A percentile compares a stretch with the other conserved stretches of the same genome.
Conservation (phyloP, 2,797 vertebrate species). For the Clamator glandarius region DNA sequence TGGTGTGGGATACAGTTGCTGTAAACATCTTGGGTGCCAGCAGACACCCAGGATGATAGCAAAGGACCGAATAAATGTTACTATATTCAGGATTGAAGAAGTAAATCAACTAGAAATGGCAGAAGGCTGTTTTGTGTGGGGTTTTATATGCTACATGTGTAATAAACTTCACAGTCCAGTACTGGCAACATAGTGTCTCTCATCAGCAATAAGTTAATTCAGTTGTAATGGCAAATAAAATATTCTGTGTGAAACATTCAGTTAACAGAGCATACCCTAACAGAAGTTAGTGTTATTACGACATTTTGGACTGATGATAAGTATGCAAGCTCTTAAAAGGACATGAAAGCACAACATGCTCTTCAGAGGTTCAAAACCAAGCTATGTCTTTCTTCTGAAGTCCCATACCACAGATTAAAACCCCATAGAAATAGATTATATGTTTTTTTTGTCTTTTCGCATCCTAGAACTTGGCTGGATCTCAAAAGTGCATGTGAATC, state of each 20-base stretch:
- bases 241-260: background rate
- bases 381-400: background rate
- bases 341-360: background rate
- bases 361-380: background rate
- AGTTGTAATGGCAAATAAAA: background rate
- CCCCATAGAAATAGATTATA: background rate
- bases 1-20: background rate
- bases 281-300: background rate
- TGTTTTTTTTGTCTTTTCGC: background rate
- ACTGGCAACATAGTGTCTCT: background rate
- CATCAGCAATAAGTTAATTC: background rate
- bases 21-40: background rate
- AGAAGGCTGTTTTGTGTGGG: background rate
- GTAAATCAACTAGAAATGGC: background rate
- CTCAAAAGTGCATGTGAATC: constrained; percentile 87
- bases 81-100: background rate
- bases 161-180: background rate
- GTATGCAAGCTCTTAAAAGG: background rate
- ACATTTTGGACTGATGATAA: background rate
- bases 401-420: background rate
- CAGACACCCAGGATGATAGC: background rate
- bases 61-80: background rate
- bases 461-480: constrained; percentile 87
- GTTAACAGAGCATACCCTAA: background rate
- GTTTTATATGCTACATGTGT: background rate